phyloP scores from a whole-genome alignment of 1,140 invertebrate species.

The Calephelis virginiensis region DNA sequence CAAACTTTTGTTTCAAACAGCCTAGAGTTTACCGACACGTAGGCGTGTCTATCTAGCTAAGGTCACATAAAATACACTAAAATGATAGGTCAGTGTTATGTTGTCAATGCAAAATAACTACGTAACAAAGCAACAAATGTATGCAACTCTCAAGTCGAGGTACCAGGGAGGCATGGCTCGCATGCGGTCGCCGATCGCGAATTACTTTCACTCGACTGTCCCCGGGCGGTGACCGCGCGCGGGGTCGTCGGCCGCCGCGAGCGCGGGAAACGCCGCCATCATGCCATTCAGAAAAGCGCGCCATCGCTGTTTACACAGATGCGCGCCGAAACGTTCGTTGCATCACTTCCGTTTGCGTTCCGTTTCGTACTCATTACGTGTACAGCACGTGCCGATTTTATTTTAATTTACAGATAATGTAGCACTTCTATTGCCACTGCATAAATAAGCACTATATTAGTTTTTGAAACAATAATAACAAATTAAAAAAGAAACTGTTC shows the following conservation, averaged over 20 bases:
- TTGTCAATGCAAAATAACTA: slow-evolving; percentile 31
- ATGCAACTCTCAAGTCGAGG: slow-evolving; percentile 41
- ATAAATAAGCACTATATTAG: not conserved
- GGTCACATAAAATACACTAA: slow-evolving; percentile 11
- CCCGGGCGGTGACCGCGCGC: slow-evolving; percentile 72
- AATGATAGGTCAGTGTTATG: slow-evolving; percentile 16
- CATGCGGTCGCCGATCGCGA: slow-evolving; percentile 66
- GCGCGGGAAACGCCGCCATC: slow-evolving; percentile 68
- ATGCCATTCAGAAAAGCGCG: slow-evolving; percentile 73
- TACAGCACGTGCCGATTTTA: slow-evolving; percentile 52
- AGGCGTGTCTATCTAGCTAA: not conserved
- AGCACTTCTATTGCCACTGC: slow-evolving; percentile 8
- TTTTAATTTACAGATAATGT: slow-evolving; percentile 28
- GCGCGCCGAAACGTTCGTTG: slow-evolving; percentile 72
- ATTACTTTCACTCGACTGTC: slow-evolving; percentile 76
- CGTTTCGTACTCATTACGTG: slow-evolving; percentile 53
- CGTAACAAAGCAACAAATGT: slow-evolving; percentile 40
- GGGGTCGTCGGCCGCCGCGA: slow-evolving; percentile 63
- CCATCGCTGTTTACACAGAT: slow-evolving; percentile 75
- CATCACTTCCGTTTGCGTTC: slow-evolving; percentile 74
- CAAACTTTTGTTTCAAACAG: no score
- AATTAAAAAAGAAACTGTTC: no score
- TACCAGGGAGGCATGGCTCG: slow-evolving; percentile 64
- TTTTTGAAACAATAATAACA: no score
- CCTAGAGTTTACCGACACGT: no score